phyloP scores from a whole-genome alignment of 2,797 vertebrate genomes.

The Xerus rutilus region DNA sequence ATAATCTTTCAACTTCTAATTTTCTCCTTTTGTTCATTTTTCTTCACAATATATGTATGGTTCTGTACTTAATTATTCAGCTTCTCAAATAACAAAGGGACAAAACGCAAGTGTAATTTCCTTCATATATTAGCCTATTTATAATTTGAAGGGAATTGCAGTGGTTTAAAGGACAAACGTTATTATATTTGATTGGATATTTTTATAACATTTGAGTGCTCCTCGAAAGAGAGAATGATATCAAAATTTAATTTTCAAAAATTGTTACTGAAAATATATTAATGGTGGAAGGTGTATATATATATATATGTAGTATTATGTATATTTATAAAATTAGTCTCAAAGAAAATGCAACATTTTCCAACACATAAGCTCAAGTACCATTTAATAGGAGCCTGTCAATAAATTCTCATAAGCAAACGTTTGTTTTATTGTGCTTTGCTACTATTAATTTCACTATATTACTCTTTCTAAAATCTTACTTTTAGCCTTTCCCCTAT shows the following conservation, averaged over 20 bases:
- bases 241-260: neutral
- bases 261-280: neutral
- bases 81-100: constrained; percentile 92
- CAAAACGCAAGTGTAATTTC: constrained; percentile 82
- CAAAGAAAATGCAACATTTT: neutral
- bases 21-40: neutral
- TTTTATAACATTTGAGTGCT: neutral
- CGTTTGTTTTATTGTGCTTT: neutral
- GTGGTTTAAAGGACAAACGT: neutral
- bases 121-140: neutral
- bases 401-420: neutral
- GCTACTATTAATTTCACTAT: no score
- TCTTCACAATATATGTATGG: constrained; percentile 40
- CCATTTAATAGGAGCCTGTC: neutral
- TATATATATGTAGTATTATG: neutral
- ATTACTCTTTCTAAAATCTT: neutral
- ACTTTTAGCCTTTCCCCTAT: neutral
- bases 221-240: neutral
- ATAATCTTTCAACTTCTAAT: neutral
- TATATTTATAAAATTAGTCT: neutral
- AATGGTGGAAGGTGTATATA: neutral
- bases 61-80: constrained; percentile 89
- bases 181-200: neutral
- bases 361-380: neutral
- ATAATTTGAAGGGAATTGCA: neutral